Evolutionary conservation across 1,140 invertebrate genomes (phyloP).

Genomic region (Microplitis mediator): DNA sequence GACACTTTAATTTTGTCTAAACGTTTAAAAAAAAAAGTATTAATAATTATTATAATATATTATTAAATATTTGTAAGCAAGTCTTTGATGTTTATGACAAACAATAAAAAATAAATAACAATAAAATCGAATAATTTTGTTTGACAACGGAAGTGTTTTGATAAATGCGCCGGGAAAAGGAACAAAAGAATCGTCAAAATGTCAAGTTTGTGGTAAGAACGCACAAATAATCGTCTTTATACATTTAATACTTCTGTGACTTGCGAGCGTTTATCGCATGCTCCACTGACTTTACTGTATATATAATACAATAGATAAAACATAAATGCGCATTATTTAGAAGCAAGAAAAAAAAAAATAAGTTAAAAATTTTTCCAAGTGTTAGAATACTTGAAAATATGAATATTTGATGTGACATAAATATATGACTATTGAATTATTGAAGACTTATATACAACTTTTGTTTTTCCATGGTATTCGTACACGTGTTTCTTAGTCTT

Average conservation of each 20-base stretch:
- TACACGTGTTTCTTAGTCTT: neutral
- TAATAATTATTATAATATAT: no score
- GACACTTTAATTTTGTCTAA: no score
- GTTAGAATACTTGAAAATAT: no score
- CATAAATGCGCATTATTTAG: conserved; percentile 12
- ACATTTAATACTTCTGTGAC: neutral
- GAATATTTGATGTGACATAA: neutral
- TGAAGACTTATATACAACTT: neutral
- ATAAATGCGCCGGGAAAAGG: neutral
- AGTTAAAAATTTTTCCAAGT: no score
- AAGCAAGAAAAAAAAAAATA: no score
- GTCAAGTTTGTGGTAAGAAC: conserved; percentile 5
- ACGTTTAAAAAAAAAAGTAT: no score
- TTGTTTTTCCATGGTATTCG: neutral
- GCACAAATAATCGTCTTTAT: conserved; percentile 24
- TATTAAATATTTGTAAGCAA: no score
- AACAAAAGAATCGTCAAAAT: conserved; percentile 16
- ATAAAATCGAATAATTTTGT: neutral
- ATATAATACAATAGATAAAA: neutral
- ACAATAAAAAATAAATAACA: no score
- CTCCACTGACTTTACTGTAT: conserved; percentile 6
- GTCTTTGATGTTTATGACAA: no score
- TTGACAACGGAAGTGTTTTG: no score
- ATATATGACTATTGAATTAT: conserved; percentile 1
- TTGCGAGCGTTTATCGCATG: conserved; percentile 6